Conservation (phyloP, 2,797 vertebrate species). For the Mus caroli region DNA sequence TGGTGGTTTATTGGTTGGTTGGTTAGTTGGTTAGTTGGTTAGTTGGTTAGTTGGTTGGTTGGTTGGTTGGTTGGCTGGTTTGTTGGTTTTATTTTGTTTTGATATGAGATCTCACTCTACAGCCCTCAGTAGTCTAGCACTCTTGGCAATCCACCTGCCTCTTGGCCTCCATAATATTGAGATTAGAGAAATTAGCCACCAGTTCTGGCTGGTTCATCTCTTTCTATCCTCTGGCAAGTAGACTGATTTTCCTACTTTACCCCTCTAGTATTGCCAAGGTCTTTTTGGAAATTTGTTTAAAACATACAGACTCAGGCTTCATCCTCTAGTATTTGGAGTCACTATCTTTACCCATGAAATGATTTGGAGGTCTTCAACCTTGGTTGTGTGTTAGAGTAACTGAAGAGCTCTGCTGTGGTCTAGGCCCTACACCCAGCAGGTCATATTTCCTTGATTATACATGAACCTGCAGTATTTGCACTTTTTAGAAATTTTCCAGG, state of each 20-base stretch:
- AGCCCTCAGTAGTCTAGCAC: neutral
- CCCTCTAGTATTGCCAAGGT: neutral
- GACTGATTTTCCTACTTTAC: neutral
- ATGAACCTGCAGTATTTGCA: neutral
- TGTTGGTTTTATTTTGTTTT: neutral
- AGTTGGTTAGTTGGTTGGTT: neutral
- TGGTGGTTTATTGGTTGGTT: neutral
- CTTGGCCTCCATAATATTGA: neutral
- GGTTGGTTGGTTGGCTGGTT: neutral
- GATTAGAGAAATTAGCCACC: neutral
- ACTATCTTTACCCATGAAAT: neutral
- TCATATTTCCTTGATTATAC: neutral
- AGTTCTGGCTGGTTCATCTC: neutral
- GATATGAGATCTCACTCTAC: neutral
- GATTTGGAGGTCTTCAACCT: neutral
- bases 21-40: neutral
- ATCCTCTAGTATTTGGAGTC: neutral
- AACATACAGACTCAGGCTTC: neutral
- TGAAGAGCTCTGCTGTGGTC: neutral
- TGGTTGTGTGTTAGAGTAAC: neutral
- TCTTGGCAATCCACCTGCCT: neutral
- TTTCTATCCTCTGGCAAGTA: neutral
- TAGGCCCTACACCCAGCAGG: neutral
- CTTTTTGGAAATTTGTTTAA: neutral
- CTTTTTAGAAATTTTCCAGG: conserved; percentile 23